Evolutionary conservation across 2,797 vertebrate species (phyloP).

Genomic region (Avahi laniger): DNA sequence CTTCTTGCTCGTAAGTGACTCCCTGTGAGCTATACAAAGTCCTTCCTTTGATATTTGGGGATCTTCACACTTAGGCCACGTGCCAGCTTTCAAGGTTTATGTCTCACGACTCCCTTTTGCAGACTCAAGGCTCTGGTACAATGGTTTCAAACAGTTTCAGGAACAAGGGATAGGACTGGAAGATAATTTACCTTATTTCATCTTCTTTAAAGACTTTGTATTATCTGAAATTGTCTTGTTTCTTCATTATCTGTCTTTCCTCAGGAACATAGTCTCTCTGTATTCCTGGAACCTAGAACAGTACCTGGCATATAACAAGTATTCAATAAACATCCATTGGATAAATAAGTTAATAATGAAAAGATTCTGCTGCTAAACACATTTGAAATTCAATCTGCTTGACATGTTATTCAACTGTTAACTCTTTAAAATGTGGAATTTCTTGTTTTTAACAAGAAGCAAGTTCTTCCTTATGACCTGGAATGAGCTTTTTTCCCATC

Average conservation of each 20-base stretch:
- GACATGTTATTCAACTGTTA: neutral
- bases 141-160: neutral
- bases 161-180: neutral
- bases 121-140: neutral
- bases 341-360: neutral
- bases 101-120: neutral
- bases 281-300: neutral
- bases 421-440: neutral
- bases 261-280: neutral
- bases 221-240: neutral
- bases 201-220: neutral
- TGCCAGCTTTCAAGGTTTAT: neutral
- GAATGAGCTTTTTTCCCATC: neutral
- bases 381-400: neutral
- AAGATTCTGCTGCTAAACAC: neutral
- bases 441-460: neutral
- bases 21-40: neutral
- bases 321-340: neutral
- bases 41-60: neutral
- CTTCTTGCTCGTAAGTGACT: neutral
- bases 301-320: neutral
- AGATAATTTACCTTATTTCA: neutral
- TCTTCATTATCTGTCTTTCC: neutral
- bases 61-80: neutral
- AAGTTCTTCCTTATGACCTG: neutral